Evolutionary conservation across 1,140 invertebrate genomes (phyloP).

Genomic region (Ceratina australensis): DNA sequence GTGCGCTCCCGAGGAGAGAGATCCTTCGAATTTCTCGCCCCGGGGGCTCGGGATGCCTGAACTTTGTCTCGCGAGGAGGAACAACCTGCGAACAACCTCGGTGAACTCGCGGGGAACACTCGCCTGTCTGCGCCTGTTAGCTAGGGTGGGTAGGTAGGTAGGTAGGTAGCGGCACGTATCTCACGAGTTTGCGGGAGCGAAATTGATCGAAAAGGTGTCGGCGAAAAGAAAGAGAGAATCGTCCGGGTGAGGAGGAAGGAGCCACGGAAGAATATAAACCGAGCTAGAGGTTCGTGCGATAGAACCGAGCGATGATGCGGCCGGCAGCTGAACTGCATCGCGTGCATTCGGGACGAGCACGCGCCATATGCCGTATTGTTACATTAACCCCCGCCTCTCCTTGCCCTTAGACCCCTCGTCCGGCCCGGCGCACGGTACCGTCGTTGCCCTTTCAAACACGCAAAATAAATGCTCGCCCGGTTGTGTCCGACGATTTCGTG

Average conservation of each 20-base stretch:
- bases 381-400: conserved; percentile 58
- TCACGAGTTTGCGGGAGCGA: not conserved
- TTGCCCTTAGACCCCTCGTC: conserved; percentile 39
- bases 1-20: conserved; percentile 12
- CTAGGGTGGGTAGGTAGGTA: too few relatives aligned
- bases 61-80: conserved; percentile 36
- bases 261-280: conserved; percentile 30
- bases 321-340: conserved; percentile 65
- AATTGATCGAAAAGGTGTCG: not conserved
- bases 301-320: conserved; percentile 60
- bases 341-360: conserved; percentile 70
- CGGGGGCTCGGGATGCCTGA: conserved; percentile 43
- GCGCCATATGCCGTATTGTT: conserved; percentile 71
- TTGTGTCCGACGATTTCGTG: conserved; percentile 49
- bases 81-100: not conserved
- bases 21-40: conserved; percentile 58
- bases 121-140: not conserved
- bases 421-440: conserved; percentile 4
- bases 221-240: too few relatives aligned
- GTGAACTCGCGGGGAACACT: too few relatives aligned
- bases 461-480: conserved; percentile 58
- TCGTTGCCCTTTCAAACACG: conserved; percentile 46
- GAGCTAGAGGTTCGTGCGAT: conserved; percentile 48
- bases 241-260: not conserved
- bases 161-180: too few relatives aligned